Conservation (phyloP, 2,888 invertebrate genomes). For the Chymomyza amoena region DNA sequence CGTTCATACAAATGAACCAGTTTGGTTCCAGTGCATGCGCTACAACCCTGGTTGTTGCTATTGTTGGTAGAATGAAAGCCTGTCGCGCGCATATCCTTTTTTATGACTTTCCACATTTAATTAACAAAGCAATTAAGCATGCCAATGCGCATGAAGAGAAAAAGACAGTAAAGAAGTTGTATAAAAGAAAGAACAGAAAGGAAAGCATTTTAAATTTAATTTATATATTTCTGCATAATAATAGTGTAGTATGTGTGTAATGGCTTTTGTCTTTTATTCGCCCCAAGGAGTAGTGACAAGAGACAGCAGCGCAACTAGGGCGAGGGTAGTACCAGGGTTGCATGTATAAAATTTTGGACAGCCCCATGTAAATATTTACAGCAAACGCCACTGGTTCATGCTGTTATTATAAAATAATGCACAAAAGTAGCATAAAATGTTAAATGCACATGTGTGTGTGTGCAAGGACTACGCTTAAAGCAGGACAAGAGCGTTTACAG, state of each 20-base stretch:
- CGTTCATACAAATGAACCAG: too few relatives aligned
- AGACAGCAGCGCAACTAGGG: too few relatives aligned
- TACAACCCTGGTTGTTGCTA: not conserved
- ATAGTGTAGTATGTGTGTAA: conserved; percentile 1
- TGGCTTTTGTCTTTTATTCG: conserved; percentile 18
- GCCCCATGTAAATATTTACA: too few relatives aligned
- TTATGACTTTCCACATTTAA: conserved; percentile 65
- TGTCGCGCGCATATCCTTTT: conserved; percentile 42
- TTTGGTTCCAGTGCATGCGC: too few relatives aligned
- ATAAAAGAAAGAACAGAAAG: conserved; percentile 1
- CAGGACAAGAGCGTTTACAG: conserved; percentile 10
- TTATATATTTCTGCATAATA: conserved; percentile 33
- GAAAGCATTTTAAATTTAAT: conserved; percentile 63
- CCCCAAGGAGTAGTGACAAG: not conserved
- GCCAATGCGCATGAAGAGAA: conserved; percentile 32
- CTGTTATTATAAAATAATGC: conserved; percentile 54
- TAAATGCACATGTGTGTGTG: conserved; percentile 31
- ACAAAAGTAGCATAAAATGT: conserved; percentile 28
- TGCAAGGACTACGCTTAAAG: conserved; percentile 17
- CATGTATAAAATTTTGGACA: too few relatives aligned
- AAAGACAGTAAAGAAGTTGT: not conserved
- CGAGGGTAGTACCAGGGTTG: too few relatives aligned
- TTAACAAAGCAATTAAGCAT: conserved; percentile 73
- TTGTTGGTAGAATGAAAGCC: conserved; percentile 1
- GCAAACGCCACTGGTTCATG: not conserved